These are phyloP conservation scores for Hymenochirus boettgeri DNA, from an alignment of 2,113 vertebrate species.

Conservation along the genomic window DNA sequence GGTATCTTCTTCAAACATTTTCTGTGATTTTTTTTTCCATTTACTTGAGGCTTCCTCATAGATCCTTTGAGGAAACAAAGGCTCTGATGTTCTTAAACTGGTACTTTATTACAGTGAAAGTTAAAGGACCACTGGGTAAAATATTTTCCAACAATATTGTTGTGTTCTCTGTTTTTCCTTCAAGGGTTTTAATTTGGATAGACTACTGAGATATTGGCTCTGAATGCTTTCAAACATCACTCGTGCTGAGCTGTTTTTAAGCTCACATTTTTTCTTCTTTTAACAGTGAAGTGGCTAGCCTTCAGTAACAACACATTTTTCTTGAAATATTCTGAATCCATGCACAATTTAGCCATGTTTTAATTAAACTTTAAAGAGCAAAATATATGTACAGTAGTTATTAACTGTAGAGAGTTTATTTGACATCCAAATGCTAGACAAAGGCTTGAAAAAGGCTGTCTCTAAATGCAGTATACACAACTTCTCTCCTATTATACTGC, in stretches of 20 bases:
- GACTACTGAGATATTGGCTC: slow-evolving; percentile 34
- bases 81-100: slow-evolving; percentile 27
- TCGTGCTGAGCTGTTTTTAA: slow-evolving; percentile 32
- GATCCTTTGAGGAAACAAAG: slow-evolving; percentile 19
- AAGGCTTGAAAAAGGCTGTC: no score
- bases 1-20: slow-evolving; percentile 27
- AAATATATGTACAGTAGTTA: no score
- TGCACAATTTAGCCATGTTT: no score
- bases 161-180: slow-evolving; percentile 31
- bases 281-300: no score
- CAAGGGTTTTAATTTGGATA: slow-evolving; percentile 31
- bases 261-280: no score
- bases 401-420: no score
- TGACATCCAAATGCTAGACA: no score
- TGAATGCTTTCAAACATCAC: slow-evolving; percentile 39
- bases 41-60: slow-evolving; percentile 38
- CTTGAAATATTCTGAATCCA: no score
- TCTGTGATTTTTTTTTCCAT: slow-evolving; percentile 36
- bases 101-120: slow-evolving; percentile 14
- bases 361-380: no score
- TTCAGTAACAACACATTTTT: no score
- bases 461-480: no score
- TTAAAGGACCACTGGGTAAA: slow-evolving; percentile 17
- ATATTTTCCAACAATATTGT: slow-evolving; percentile 33
- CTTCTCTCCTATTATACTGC: no score